Percentiles rank a stretch among this genome's conserved stretches.
Conservation (phyloP, 1,140 invertebrate species). For the Neelides sp. region DNA sequence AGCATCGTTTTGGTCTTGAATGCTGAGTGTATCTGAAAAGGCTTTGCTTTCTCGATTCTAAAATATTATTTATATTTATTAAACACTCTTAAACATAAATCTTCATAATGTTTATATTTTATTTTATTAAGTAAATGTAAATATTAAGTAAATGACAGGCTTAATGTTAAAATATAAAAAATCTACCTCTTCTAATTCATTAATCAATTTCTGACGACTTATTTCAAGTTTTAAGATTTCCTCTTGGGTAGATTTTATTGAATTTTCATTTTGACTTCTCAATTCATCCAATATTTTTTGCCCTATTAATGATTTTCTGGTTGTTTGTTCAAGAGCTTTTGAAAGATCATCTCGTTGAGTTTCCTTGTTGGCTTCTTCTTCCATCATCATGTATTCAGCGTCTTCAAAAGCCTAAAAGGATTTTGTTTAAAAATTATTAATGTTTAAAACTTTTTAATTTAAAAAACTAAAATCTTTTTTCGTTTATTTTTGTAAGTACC, state of each 20-base stretch:
- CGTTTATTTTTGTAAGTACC: too few species aligned
- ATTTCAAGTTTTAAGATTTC: constrained; percentile 51
- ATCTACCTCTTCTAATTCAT: constrained; percentile 36
- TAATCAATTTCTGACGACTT: constrained; percentile 41
- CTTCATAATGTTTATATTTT: too few species aligned
- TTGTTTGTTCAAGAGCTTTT: constrained; percentile 55
- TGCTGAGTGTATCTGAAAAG: too few species aligned
- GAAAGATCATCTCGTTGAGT: constrained; percentile 64
- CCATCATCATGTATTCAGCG: constrained; percentile 82
- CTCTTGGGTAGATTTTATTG: constrained; percentile 45
- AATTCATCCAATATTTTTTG: constrained; percentile 50
- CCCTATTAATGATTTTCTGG: constrained; percentile 49
- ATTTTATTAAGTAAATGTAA: too few species aligned
- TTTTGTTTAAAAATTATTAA: constrained; percentile 1
- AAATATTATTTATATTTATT: too few species aligned
- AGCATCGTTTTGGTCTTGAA: too few species aligned
- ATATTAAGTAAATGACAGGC: too few species aligned
- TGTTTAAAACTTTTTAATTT: too few species aligned
- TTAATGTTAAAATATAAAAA: too few species aligned
- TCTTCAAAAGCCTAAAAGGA: constrained; percentile 64
- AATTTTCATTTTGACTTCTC: constrained; percentile 49
- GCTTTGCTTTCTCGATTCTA: too few species aligned
- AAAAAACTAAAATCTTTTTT: too few species aligned
- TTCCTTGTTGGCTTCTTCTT: constrained; percentile 71
- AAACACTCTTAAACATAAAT: too few species aligned